Evolutionary conservation across 2,113 vertebrate genomes (phyloP).

Genomic region (Pantherophis guttatus): DNA sequence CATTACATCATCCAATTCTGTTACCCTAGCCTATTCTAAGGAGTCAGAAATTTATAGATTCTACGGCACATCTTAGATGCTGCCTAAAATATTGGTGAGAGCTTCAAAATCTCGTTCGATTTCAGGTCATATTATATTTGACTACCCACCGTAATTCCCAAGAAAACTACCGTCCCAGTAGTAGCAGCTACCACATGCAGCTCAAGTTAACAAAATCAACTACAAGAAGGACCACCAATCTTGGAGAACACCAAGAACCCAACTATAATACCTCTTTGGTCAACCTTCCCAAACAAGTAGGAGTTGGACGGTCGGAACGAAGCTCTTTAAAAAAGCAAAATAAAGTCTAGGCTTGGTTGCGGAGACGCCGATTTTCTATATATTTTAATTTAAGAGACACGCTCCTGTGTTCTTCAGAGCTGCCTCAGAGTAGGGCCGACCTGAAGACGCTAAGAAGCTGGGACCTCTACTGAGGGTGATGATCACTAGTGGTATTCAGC

Average conservation of each 20-base stretch:
- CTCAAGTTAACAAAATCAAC: neutral
- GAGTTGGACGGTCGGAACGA: neutral
- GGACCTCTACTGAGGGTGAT: neutral
- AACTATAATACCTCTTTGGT: neutral
- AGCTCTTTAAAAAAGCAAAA: neutral
- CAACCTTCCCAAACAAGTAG: neutral
- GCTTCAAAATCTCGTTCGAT: neutral
- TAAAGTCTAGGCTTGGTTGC: neutral
- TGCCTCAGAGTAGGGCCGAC: too few relatives aligned
- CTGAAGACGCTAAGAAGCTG: too few relatives aligned
- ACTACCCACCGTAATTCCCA: neutral
- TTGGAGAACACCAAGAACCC: neutral
- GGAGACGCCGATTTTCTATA: neutral
- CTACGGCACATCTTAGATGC: neutral
- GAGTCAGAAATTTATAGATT: neutral
- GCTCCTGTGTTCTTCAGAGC: too few relatives aligned
- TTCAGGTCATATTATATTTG: neutral
- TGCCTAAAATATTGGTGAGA: neutral
- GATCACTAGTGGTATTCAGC: too few relatives aligned
- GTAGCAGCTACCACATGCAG: neutral
- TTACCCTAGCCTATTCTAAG: neutral
- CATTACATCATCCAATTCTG: neutral
- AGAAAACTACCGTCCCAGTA: neutral
- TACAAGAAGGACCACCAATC: neutral
- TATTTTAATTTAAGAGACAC: neutral